Conservation (phyloP, 2,113 vertebrate species). For the Datnioides undecimradiatus region DNA sequence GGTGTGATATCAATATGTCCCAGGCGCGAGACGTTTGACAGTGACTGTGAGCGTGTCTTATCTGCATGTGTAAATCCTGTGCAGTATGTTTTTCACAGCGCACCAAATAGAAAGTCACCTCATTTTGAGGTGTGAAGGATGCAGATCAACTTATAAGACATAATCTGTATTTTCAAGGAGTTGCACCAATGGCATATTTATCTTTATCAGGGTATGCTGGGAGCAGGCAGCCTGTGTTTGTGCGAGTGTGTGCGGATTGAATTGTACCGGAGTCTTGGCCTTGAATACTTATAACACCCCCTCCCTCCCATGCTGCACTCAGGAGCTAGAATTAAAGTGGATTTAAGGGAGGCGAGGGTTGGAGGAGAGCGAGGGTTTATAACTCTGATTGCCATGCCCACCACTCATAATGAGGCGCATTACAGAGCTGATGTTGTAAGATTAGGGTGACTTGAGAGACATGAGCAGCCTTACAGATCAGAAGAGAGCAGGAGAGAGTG, state of each 20-base stretch:
- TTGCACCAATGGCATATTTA: conserved; percentile 21
- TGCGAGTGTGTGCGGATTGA: conserved; percentile 18
- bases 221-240: conserved; percentile 10
- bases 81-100: neutral
- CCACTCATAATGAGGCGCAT: conserved; percentile 81
- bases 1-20: no score
- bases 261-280: conserved; percentile 23
- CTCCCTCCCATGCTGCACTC: conserved; percentile 17
- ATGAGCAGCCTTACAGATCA: conserved; percentile 53
- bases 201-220: neutral
- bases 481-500: neutral
- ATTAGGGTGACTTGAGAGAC: conserved; percentile 79
- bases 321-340: conserved; percentile 71
- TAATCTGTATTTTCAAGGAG: conserved; percentile 28
- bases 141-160: conserved; percentile 3
- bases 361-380: conserved; percentile 70
- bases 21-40: no score
- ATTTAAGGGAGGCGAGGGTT: conserved; percentile 67
- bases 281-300: conserved; percentile 40
- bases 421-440: conserved; percentile 83
- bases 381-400: conserved; percentile 76
- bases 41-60: conserved; percentile 21
- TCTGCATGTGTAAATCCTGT: conserved; percentile 4
- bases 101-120: conserved; percentile 1
- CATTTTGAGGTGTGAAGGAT: conserved; percentile 47